Evolutionary conservation across 2,888 invertebrate genomes (phyloP).

Genomic region (Macrostomum cliftonense): DNA sequence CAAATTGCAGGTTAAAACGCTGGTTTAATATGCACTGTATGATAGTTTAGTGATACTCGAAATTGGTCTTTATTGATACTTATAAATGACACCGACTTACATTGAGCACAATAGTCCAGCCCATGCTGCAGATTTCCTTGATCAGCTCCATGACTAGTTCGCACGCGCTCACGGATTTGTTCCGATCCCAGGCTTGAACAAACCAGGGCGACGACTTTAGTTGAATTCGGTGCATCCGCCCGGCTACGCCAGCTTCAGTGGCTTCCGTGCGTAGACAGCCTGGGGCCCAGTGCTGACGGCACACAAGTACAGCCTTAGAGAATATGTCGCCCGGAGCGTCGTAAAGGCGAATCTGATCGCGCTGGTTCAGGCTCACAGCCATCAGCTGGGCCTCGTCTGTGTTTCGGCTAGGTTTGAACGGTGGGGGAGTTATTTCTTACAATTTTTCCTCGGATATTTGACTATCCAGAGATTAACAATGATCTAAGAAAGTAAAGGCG

Average conservation of each 20-base stretch:
- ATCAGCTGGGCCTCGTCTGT: neutral
- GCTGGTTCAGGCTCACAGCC: conserved; percentile 9
- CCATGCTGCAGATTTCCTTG: conserved; percentile 3
- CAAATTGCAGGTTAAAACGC: no score
- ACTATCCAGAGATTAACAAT: no score
- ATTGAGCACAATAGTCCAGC: conserved; percentile 4
- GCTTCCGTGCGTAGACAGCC: conserved; percentile 6
- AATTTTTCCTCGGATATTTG: no score
- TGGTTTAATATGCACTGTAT: no score
- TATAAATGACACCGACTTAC: no score
- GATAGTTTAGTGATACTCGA: no score
- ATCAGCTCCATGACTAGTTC: conserved; percentile 5
- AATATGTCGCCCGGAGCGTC: conserved; percentile 4
- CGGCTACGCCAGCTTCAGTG: neutral
- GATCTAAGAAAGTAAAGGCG: no score
- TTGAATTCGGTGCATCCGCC: no score
- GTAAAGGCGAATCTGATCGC: conserved; percentile 8
- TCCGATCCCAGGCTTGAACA: conserved; percentile 9
- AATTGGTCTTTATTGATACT: no score
- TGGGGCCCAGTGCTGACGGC: conserved; percentile 7
- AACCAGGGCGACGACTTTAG: conserved; percentile 9
- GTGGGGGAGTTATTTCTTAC: no score
- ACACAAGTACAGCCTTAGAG: neutral
- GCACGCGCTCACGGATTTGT: conserved; percentile 5
- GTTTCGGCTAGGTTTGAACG: no score